A percentile compares a stretch with the other conserved stretches of the same genome.
phyloP scores from a whole-genome alignment of 1,140 invertebrate species.

The Melitaea cinxia region DNA sequence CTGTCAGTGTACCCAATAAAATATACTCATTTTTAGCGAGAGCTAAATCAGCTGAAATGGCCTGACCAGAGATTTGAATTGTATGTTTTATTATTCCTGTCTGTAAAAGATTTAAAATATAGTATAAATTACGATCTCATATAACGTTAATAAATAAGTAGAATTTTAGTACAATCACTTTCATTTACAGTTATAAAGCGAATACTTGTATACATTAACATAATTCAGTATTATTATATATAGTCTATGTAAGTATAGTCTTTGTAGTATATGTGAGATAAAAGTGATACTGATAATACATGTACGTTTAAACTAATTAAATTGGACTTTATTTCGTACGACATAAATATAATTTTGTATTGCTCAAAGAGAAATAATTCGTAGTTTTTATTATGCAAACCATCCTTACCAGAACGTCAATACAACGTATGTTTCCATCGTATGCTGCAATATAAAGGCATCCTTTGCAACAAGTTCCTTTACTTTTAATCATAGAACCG shows the following conservation, averaged over 20 bases:
- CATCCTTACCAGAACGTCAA: slow-evolving; percentile 81
- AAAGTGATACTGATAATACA: neutral
- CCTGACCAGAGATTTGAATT: slow-evolving; percentile 73
- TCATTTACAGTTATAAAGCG: neutral
- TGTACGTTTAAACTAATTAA: neutral
- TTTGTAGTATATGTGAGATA: no score
- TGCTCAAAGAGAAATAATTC: neutral
- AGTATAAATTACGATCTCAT: no score
- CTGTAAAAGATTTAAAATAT: slow-evolving; percentile 62
- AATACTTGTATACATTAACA: neutral
- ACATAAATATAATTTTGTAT: neutral
- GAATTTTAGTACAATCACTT: neutral
- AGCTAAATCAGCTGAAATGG: slow-evolving; percentile 84
- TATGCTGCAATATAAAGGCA: slow-evolving; percentile 86
- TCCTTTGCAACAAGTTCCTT: slow-evolving; percentile 78
- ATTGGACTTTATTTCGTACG: neutral
- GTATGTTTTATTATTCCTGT: slow-evolving; percentile 55
- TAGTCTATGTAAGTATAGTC: no score
- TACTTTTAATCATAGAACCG: slow-evolving; percentile 85
- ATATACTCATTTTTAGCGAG: slow-evolving; percentile 69
- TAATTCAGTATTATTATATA: neutral
- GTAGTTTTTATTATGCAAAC: neutral
- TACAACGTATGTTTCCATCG: slow-evolving; percentile 84
- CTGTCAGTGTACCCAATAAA: slow-evolving; percentile 83
- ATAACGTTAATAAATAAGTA: no score